Percentiles rank a stretch among this genome's conserved stretches.
Conservation (phyloP, 1,140 invertebrate genomes). For the Dermatophagoides farinae region DNA sequence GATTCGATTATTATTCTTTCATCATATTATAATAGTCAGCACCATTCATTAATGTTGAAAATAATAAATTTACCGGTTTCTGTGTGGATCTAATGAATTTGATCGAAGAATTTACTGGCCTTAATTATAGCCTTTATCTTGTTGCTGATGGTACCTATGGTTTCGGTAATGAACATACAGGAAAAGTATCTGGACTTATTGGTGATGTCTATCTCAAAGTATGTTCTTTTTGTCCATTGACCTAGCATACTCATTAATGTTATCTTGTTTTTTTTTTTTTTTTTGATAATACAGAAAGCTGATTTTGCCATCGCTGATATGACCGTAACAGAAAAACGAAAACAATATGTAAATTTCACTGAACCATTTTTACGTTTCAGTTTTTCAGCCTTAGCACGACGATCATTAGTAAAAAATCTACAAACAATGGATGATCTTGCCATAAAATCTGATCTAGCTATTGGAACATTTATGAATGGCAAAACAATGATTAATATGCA, state of each 20-base stretch:
- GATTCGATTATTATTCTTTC: not conserved
- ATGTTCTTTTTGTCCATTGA: not conserved
- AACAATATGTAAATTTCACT: slow-evolving; percentile 32
- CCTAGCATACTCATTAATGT: not conserved
- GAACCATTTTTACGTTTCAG: slow-evolving; percentile 38
- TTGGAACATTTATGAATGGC: not conserved
- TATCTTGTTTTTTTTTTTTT: not conserved
- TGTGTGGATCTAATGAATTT: slow-evolving; percentile 7
- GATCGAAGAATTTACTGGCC: not conserved
- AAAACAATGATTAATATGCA: not conserved
- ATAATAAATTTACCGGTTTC: slow-evolving; percentile 2
- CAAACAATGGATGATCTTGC: slow-evolving; percentile 1
- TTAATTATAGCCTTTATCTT: slow-evolving; percentile 25
- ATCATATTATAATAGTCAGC: not conserved
- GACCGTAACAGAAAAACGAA: slow-evolving; percentile 31
- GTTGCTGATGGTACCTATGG: slow-evolving; percentile 28
- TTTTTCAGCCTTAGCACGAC: slow-evolving; percentile 26
- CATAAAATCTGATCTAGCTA: not conserved
- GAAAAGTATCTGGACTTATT: slow-evolving; percentile 11
- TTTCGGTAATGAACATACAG: not conserved
- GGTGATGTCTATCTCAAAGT: slow-evolving; percentile 11
- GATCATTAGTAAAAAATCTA: not conserved
- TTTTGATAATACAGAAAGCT: slow-evolving; percentile 20
- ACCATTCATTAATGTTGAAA: not conserved
- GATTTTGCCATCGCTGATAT: slow-evolving; percentile 34